A percentile compares a stretch with the other conserved stretches of the same genome.
Conservation (phyloP, 1,140 invertebrate species). For the Leptinotarsa defecta region DNA sequence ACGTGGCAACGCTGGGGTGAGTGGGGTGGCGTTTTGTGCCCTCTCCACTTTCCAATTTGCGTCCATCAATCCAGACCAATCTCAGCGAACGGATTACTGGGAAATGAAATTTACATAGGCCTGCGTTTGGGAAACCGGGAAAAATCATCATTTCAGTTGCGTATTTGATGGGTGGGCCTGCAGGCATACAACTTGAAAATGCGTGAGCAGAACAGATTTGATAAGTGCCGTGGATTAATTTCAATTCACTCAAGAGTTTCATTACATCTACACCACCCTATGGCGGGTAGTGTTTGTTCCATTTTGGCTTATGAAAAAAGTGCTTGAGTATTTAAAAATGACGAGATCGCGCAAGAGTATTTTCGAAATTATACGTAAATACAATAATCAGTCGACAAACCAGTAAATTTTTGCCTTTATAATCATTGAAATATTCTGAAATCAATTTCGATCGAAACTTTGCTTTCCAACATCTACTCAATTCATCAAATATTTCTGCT, state of each 20-base stretch:
- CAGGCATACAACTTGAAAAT: conserved; percentile 1
- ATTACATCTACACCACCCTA: not conserved
- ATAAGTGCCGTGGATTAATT: not conserved
- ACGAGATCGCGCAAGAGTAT: too few species aligned
- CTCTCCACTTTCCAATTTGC: conserved; percentile 64
- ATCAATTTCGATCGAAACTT: too few species aligned
- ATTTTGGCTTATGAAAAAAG: not conserved
- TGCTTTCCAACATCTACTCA: too few species aligned
- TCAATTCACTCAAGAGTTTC: not conserved
- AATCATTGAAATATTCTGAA: too few species aligned
- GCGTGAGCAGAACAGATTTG: not conserved
- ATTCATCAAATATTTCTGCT: too few species aligned
- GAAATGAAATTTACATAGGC: conserved; percentile 69
- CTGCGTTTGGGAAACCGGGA: conserved; percentile 32
- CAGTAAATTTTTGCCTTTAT: too few species aligned
- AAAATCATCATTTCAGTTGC: conserved; percentile 27
- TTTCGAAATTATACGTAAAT: too few species aligned
- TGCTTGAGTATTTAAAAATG: not conserved
- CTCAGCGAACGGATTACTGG: conserved; percentile 65
- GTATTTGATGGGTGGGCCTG: conserved; percentile 19
- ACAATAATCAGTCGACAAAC: too few species aligned
- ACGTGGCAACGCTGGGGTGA: conserved; percentile 29
- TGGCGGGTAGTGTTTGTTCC: not conserved
- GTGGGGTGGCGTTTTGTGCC: conserved; percentile 27
- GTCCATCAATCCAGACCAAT: conserved; percentile 69